These are phyloP conservation scores for Periophthalmus magnuspinnatus DNA, from an alignment of 2,797 vertebrate genomes.

Conservation along the genomic window DNA sequence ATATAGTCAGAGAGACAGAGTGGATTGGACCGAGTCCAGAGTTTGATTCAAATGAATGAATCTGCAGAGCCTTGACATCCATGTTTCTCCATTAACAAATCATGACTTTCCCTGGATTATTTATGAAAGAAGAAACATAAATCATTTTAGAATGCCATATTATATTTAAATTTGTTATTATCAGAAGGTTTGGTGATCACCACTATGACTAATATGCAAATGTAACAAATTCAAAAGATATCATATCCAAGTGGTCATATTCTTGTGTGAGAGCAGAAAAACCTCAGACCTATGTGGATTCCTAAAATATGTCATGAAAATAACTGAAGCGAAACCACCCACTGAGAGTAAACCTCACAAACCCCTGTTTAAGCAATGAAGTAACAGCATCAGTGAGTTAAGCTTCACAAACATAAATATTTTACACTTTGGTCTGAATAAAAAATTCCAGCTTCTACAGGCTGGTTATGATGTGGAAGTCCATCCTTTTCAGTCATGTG, in stretches of 20 bases:
- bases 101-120: background rate
- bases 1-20: conserved; percentile 42
- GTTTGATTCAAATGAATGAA: conserved; percentile 32
- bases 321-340: conserved; percentile 35
- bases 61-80: background rate
- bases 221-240: background rate
- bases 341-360: conserved; percentile 31
- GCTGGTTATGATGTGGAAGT: conserved; percentile 25
- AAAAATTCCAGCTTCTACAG: conserved; percentile 11
- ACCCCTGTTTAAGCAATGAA: conserved; percentile 29
- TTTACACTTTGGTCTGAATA: conserved; percentile 5
- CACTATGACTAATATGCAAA: background rate
- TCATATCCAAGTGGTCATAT: background rate
- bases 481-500: conserved; percentile 57
- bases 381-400: conserved; percentile 25
- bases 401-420: conserved; percentile 30
- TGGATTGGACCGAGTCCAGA: conserved; percentile 36
- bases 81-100: background rate
- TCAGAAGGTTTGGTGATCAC: background rate
- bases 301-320: conserved; percentile 27
- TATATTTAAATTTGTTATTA: background rate
- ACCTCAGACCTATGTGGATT: conserved; percentile 17
- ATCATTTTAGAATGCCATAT: background rate
- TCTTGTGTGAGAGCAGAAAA: background rate
- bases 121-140: background rate